A percentile compares a stretch with the other conserved stretches of the same genome.
These are phyloP conservation scores for Parnassius smintheus DNA, from an alignment of 2,888 invertebrate genomes.

Conservation along the genomic window DNA sequence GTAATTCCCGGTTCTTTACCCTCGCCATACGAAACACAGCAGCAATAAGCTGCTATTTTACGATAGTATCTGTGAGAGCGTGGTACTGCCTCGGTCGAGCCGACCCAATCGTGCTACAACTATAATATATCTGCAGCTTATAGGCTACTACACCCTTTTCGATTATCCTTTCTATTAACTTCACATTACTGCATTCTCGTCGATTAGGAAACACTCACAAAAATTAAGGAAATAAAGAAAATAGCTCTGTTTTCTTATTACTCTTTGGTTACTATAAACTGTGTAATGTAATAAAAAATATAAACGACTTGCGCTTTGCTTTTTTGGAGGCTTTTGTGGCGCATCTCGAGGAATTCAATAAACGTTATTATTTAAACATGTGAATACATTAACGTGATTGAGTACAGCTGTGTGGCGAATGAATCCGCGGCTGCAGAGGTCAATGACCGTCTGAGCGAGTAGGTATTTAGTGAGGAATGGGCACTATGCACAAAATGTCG, in stretches of 20 bases:
- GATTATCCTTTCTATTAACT: too few species aligned
- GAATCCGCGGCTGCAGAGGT: conserved; percentile 30
- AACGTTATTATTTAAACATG: conserved; percentile 29
- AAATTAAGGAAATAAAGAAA: neutral
- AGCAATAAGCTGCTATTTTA: too few species aligned
- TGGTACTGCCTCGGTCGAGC: too few species aligned
- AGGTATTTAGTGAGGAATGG: conserved; percentile 30
- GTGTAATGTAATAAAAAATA: conserved; percentile 20
- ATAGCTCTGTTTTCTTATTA: neutral
- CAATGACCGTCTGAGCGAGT: conserved; percentile 30
- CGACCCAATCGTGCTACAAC: too few species aligned
- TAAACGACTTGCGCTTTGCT: conserved; percentile 9
- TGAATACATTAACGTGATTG: conserved; percentile 31
- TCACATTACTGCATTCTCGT: neutral
- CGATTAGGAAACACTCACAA: too few species aligned
- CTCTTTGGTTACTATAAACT: conserved; percentile 15
- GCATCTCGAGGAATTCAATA: conserved; percentile 26
- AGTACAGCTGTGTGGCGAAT: conserved; percentile 20
- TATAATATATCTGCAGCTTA: too few species aligned
- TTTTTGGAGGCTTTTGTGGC: conserved; percentile 10
- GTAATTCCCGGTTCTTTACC: too few species aligned
- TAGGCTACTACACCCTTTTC: too few species aligned
- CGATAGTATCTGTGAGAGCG: too few species aligned
- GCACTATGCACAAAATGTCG: conserved; percentile 14
- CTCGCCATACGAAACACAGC: too few species aligned